These are phyloP conservation scores for Sphaerophoria rueppellii DNA, from an alignment of 2,888 invertebrate genomes.

Conservation along the genomic window DNA sequence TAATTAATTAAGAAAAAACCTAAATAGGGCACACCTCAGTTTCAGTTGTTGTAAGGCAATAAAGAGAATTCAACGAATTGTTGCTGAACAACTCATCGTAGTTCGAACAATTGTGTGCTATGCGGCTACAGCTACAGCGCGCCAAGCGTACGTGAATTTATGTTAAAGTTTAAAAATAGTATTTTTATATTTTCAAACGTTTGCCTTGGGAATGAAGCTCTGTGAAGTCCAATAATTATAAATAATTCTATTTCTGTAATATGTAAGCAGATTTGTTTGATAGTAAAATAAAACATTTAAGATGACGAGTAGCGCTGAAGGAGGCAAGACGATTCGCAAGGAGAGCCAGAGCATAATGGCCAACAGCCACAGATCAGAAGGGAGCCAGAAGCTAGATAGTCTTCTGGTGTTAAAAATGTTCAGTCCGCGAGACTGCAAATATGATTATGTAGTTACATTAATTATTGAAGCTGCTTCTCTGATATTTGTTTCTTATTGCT, in stretches of 20 bases:
- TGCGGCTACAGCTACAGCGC: conserved; percentile 10
- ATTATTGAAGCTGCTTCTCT: too few species aligned
- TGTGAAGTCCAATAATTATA: conserved; percentile 46
- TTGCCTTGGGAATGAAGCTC: conserved; percentile 17
- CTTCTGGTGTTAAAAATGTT: too few species aligned
- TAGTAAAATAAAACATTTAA: conserved; percentile 8
- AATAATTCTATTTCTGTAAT: conserved; percentile 59
- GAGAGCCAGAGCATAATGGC: not conserved
- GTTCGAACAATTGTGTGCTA: conserved; percentile 7
- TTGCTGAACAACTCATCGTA: conserved; percentile 10
- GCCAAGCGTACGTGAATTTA: conserved; percentile 58
- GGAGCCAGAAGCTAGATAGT: too few species aligned
- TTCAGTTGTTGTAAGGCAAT: too few species aligned
- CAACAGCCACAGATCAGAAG: too few species aligned
- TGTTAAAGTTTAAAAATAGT: conserved; percentile 64
- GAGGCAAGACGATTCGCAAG: not conserved
- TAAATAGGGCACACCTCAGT: conserved; percentile 62
- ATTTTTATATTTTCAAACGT: conserved; percentile 24
- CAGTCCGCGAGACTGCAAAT: too few species aligned
- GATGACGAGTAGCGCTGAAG: not conserved
- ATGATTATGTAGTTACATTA: too few species aligned
- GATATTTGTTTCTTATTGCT: too few species aligned
- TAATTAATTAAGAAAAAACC: not conserved
- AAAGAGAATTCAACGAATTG: conserved; percentile 9
- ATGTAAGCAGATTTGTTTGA: conserved; percentile 31